These are phyloP conservation scores for Willisornis vidua DNA, from an alignment of 2,113 vertebrate species.

Conservation along the genomic window DNA sequence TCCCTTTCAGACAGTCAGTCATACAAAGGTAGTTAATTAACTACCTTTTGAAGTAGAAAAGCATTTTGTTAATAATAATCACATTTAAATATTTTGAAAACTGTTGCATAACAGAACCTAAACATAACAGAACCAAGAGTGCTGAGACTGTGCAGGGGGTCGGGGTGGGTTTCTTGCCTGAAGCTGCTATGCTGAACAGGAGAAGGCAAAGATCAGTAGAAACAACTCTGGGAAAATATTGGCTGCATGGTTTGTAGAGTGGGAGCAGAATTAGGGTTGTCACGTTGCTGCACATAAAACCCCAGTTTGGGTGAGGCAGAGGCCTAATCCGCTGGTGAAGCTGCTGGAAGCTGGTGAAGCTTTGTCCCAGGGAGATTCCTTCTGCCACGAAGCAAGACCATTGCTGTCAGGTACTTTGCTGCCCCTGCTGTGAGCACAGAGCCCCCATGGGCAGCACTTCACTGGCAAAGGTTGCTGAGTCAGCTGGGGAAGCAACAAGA, in stretches of 20 bases:
- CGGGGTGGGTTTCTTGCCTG: not conserved
- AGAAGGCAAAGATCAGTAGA: not conserved
- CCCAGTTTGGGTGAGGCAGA: not conserved
- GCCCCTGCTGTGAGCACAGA: not conserved
- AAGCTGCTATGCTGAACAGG: fast-evolving
- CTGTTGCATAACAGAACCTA: not conserved
- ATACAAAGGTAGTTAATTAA: not conserved
- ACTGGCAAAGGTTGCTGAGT: not conserved
- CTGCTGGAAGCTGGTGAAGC: not conserved
- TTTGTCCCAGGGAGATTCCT: not conserved
- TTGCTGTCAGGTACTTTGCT: not conserved
- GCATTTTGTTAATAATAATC: not conserved
- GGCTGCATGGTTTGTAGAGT: not conserved
- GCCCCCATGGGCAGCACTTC: not conserved
- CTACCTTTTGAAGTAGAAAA: not conserved
- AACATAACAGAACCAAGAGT: not conserved
- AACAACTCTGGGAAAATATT: not conserved
- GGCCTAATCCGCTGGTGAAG: not conserved
- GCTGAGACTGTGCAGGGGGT: not conserved
- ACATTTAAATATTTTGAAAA: not conserved
- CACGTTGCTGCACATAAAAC: not conserved
- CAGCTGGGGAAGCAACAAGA: not conserved
- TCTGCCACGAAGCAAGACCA: not conserved
- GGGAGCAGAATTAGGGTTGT: not conserved
- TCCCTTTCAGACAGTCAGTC: not conserved